Evolutionary conservation across 2,888 invertebrate species (phyloP).

Genomic region (Leptogaster cylindrica): DNA sequence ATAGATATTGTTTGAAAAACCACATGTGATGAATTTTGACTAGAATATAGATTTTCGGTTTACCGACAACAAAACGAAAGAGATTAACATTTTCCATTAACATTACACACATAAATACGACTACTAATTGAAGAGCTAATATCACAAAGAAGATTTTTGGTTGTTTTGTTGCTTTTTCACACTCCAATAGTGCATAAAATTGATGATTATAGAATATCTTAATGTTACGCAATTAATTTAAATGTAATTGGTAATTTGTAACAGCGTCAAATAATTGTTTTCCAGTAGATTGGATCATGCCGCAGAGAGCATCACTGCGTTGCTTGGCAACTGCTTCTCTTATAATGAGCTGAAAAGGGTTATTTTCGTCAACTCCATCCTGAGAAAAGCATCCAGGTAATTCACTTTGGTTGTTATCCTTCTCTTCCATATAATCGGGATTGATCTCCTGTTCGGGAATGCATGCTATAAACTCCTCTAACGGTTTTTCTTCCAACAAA

Average conservation of each 20-base stretch:
- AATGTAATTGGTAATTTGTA: slow-evolving; percentile 60
- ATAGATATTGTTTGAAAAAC: too few species aligned
- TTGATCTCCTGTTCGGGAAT: slow-evolving; percentile 57
- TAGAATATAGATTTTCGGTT: too few species aligned
- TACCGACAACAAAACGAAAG: too few species aligned
- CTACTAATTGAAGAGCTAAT: slow-evolving; percentile 8
- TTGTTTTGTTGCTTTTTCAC: background rate
- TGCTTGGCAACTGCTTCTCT: slow-evolving; percentile 65
- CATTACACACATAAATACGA: too few species aligned
- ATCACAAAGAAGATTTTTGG: slow-evolving; percentile 5
- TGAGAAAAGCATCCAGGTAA: slow-evolving; percentile 52
- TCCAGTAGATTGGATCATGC: slow-evolving; percentile 68
- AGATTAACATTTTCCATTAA: too few species aligned
- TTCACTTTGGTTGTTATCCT: background rate
- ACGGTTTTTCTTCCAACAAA: slow-evolving; percentile 56
- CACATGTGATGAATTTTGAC: too few species aligned
- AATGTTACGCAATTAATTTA: slow-evolving; percentile 48
- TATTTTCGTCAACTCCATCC: slow-evolving; percentile 60
- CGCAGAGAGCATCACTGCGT: slow-evolving; percentile 68
- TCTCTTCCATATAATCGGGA: background rate
- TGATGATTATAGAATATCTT: background rate
- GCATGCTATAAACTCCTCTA: slow-evolving; percentile 59
- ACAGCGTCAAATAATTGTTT: slow-evolving; percentile 64
- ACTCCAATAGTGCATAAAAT: background rate
- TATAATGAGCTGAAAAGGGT: slow-evolving; percentile 59